These are phyloP conservation scores for Candoia aspera DNA, from an alignment of 2,113 vertebrate species.

Conservation along the genomic window DNA sequence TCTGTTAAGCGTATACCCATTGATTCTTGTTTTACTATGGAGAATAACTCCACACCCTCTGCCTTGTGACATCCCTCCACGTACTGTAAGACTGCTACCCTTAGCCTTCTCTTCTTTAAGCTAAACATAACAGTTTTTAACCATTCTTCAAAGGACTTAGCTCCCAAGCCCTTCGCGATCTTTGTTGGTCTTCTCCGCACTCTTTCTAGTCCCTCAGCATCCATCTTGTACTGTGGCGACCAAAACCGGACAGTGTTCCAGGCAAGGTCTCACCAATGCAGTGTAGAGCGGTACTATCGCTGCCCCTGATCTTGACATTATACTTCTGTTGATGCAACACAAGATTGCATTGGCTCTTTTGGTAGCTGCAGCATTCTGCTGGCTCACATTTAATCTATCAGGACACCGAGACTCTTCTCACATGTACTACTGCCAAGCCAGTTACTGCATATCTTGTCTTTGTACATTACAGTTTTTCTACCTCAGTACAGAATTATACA, in stretches of 20 bases:
- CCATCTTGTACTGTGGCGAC: neutral
- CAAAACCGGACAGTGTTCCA: neutral
- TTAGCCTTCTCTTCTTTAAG: too few species aligned
- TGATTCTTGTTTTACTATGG: neutral
- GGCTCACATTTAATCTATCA: neutral
- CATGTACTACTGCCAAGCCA: neutral
- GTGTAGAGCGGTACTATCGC: neutral
- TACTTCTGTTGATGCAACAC: neutral
- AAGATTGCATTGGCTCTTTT: neutral
- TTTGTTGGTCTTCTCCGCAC: neutral
- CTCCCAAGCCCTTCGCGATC: neutral
- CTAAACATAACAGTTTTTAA: neutral
- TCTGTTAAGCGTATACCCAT: neutral
- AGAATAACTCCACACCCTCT: too few species aligned
- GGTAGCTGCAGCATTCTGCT: neutral
- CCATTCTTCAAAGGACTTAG: neutral
- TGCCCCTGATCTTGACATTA: neutral
- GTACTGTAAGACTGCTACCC: too few species aligned
- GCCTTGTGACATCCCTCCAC: too few species aligned
- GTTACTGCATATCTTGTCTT: neutral
- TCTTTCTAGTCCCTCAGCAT: neutral
- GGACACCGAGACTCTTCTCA: neutral
- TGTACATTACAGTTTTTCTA: neutral
- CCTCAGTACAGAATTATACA: neutral
- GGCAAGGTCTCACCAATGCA: neutral